Evolutionary conservation across 2,888 invertebrate species (phyloP), one percentile per base, ranked within the genome.

Genomic region (Stomorhina lunata): DNA sequence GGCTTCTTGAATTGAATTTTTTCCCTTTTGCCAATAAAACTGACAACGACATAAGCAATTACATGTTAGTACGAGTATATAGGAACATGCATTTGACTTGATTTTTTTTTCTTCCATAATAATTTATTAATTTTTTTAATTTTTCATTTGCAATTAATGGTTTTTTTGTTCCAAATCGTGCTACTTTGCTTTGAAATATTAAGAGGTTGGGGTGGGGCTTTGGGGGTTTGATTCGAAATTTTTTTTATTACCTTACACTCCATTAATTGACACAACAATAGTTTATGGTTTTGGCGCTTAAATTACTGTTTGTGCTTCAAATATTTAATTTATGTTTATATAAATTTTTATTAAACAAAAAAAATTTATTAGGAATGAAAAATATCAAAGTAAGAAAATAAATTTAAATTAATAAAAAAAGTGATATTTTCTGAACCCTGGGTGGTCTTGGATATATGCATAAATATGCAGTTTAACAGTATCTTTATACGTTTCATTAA

Each of bases 271-370:
- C 79, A 79, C 53, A 79, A 76, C 43, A 79, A 82, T 76, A 76
- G 75, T 82, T 83, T 72, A 80, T 80, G 72, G 82, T 73, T 80
- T 83, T 80, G 83, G 83, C 83, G 83, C 83, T 80, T 65, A 77
- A 68, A 77, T 83, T 65, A 37, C 77, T 50, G 57, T 80, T 55
- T 83, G 83, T 77, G 77, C 72, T 73, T 80, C 48, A 77, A 83
- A 80, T 83, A 69, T 69, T 77, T 76, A 77, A 77, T 83, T 69
- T 65, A 53, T 55, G 27, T 45, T 66, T 77, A 68, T n/a, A n/a
- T 68, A 55, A 37, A 43, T 55, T 22, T 65, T 3, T 34, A 48
- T 50, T 22, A 40, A 57, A 43, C 66, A 29, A 57, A 59, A 50
- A 25, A 55, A 59, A 37, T 7, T 29, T 43, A 45, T 7, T n/a